These are phyloP conservation scores for Petrocephalus sullivani DNA, from an alignment of 2,797 vertebrate genomes.

Conservation along the genomic window DNA sequence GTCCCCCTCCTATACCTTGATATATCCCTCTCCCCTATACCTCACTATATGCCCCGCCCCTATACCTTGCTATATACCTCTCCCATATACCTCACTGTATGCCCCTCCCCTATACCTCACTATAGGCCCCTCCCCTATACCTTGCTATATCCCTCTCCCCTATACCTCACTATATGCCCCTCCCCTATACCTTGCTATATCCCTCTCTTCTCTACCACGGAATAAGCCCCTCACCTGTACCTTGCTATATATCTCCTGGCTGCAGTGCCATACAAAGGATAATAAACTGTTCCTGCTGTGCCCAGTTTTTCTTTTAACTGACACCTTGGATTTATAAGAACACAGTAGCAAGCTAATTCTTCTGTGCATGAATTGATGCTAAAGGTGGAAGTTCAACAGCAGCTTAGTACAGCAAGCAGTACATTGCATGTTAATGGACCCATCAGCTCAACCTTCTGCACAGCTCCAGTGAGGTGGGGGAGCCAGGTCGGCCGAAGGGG, in stretches of 20 bases:
- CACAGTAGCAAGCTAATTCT: not conserved
- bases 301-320: not conserved
- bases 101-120: too few species aligned
- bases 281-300: not conserved
- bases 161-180: not conserved
- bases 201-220: not conserved
- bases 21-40: not conserved
- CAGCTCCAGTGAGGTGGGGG: not conserved
- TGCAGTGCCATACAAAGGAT: not conserved
- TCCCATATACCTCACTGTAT: not conserved
- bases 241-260: not conserved
- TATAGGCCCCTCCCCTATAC: not conserved
- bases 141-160: too few species aligned
- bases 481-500: conserved; percentile 9
- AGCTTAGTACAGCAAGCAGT: not conserved
- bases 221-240: not conserved
- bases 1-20: too few species aligned
- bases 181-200: not conserved
- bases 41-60: not conserved
- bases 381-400: not conserved
- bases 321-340: not conserved
- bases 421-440: not conserved
- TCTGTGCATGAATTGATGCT: not conserved
- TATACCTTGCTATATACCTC: not conserved
- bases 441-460: conserved; percentile 12